Evolutionary conservation across 2,888 invertebrate species (phyloP), one percentile per base, ranked within the genome.

Genomic region (Metacarcinus magister): DNA sequence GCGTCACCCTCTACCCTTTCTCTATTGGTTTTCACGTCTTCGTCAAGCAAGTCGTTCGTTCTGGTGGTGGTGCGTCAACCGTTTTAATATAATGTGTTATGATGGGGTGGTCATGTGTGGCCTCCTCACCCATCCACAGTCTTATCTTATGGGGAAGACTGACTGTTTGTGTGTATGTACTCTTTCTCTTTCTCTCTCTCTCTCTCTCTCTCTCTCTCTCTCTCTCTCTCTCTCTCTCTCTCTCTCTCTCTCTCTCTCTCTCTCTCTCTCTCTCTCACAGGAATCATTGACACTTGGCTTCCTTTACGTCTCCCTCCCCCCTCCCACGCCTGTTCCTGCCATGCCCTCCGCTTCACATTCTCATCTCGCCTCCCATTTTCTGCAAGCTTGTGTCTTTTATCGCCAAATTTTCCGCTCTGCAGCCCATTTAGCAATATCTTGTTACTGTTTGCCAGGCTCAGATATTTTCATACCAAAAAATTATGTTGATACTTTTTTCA

Each of bases 191-290:
- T 46, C 90, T 46, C 90, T 46, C 43, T 90, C 90, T 90, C 90
- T 90, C 43, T 90, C 90, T 46, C 90, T 90, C 43, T 90, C 90
- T 48, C 91, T 91, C 91, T 91, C 39, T 46, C 92, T 46, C 48
- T 46, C 46, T n/a, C 46, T 23, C 28, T 94, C 43, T 82, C 67
- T 94, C 94, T 94, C 94, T 94, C 94, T 94, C 94, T 94, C 44
- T 75, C 82, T 75, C 82, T 75, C 82, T 94, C 94, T 94, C 82
- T 75, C 94, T 94, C 94, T 94, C 94, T 94, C 94, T 94, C 94
- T 94, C 94, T 94, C 94, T 94, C 94, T 87, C 94, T 89, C 94
- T 82, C 94, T 82, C 94, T 82, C 94, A 67, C 93, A 39, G 43
- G 23, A 39, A n/a, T 43, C 39, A 28, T 32, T 13, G 23, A 10